These are phyloP conservation scores for Rhadina sibilatrix DNA, from an alignment of 2,113 vertebrate genomes.

Conservation along the genomic window DNA sequence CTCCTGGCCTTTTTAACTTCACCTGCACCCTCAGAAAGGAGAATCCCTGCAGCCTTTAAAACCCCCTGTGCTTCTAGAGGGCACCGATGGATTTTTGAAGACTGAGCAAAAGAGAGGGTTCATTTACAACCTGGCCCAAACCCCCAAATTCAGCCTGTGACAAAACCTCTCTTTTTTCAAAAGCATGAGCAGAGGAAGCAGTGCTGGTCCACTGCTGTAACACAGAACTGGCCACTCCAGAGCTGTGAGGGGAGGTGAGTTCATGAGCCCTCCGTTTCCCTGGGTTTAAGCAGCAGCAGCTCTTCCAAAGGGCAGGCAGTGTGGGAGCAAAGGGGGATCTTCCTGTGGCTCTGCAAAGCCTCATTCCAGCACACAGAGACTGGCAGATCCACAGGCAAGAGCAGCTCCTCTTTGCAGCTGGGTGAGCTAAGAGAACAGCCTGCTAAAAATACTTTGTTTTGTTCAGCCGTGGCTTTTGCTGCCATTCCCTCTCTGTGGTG, in stretches of 20 bases:
- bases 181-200: not conserved
- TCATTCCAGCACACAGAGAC: not conserved
- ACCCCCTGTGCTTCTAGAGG: not conserved
- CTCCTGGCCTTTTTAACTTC: not conserved
- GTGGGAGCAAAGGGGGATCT: not conserved
- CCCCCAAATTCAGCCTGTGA: not conserved
- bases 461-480: not conserved
- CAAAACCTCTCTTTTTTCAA: not conserved
- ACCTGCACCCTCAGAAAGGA: not conserved
- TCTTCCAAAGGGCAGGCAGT: not conserved
- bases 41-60: not conserved
- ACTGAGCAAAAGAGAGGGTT: not conserved
- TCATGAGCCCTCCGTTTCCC: not conserved
- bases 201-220: not conserved
- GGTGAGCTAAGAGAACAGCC: not conserved
- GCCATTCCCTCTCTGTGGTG: not conserved
- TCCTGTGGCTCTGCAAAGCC: not conserved
- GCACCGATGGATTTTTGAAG: not conserved
- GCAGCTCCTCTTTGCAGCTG: not conserved
- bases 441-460: conserved; percentile 22
- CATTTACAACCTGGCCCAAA: not conserved
- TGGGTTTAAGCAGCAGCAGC: not conserved
- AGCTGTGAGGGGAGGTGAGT: not conserved
- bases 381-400: not conserved
- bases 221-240: not conserved